Evolutionary conservation across 2,797 vertebrate genomes (phyloP).

Genomic region (Rallus crepitans): DNA sequence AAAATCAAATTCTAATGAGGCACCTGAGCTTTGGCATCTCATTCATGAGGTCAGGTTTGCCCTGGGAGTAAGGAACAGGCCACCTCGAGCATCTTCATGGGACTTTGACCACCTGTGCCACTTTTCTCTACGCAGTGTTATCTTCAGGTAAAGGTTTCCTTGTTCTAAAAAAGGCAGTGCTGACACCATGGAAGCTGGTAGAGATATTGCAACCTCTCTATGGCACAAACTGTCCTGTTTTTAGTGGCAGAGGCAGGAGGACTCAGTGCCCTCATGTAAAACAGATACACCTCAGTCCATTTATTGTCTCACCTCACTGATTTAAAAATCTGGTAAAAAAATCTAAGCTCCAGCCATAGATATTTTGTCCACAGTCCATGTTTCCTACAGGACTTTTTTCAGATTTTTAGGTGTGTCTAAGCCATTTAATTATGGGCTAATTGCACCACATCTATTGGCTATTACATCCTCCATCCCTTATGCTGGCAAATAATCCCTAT

Average conservation of each 20-base stretch:
- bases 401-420: background rate
- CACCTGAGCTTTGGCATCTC: background rate
- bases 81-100: fast-evolving
- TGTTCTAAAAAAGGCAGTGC: background rate
- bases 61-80: background rate
- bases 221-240: background rate
- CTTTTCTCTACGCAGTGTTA: fast-evolving
- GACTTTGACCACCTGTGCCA: background rate
- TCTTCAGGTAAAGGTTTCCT: background rate
- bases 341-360: background rate
- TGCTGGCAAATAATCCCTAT: background rate
- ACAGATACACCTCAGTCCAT: background rate
- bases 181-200: background rate
- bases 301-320: background rate
- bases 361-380: background rate
- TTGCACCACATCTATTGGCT: background rate
- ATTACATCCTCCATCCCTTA: background rate
- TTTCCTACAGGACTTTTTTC: background rate
- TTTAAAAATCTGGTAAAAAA: background rate
- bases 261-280: background rate
- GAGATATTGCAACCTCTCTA: background rate
- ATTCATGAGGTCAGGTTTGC: background rate
- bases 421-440: background rate
- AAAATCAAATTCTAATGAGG: fast-evolving
- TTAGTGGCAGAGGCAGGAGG: background rate